These are phyloP conservation scores for Micoletzkya japonica DNA, from an alignment of 2,888 invertebrate genomes.

Conservation along the genomic window DNA sequence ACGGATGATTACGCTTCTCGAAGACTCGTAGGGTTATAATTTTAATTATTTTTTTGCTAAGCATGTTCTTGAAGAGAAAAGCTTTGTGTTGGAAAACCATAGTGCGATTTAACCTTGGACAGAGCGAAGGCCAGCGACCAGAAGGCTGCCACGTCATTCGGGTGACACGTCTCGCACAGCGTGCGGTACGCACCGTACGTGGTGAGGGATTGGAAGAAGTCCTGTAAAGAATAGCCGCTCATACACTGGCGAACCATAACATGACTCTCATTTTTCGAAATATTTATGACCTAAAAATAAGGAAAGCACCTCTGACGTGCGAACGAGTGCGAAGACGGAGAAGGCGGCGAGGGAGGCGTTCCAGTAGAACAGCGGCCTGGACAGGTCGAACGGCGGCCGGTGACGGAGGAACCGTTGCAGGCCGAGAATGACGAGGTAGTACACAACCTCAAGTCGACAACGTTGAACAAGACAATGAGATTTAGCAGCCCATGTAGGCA, in stretches of 20 bases:
- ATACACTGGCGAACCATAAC: too few species aligned
- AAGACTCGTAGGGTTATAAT: not conserved
- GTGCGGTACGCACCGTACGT: slow-evolving; percentile 48
- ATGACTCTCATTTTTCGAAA: too few species aligned
- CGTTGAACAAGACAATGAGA: too few species aligned
- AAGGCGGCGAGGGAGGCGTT: slow-evolving; percentile 67
- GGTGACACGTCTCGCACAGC: slow-evolving; percentile 54
- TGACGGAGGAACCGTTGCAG: slow-evolving; percentile 65
- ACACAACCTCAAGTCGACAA: slow-evolving; percentile 67
- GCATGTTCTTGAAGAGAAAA: too few species aligned
- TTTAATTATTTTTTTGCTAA: too few species aligned
- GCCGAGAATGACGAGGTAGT: not conserved
- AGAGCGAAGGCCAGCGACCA: slow-evolving; percentile 56
- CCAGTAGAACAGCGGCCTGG: slow-evolving; percentile 66
- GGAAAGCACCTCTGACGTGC: slow-evolving; percentile 53
- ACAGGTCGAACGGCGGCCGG: slow-evolving; percentile 65
- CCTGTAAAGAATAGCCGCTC: not conserved
- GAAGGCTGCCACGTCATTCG: slow-evolving; percentile 47
- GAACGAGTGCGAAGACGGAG: slow-evolving; percentile 66
- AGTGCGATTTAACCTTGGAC: too few species aligned
- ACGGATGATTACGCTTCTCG: not conserved
- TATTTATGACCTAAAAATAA: too few species aligned
- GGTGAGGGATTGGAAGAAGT: slow-evolving; percentile 35
- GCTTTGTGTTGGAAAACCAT: too few species aligned
- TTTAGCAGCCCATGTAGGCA: not conserved